Base-by-base conservation (phyloP, 1,140 invertebrate species). In the Calliphora vicina region DNA sequence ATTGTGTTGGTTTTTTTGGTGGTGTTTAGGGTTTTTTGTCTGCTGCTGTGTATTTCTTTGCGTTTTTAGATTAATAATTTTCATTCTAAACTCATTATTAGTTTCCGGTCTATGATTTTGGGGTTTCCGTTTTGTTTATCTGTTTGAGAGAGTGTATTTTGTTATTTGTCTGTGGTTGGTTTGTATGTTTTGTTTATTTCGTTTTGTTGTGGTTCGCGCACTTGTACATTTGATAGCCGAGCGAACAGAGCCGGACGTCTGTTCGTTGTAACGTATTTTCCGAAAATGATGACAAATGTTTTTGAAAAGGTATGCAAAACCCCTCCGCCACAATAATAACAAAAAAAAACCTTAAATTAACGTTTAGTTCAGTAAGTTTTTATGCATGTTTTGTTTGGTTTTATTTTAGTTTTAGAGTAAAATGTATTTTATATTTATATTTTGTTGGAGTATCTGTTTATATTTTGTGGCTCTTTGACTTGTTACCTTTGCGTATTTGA, bases 271-370 rank as follows among this genome's bases (percentile, higher is more conserved):
- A 87, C 87, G 85, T 83, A 84, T 83, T 86, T 85, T 84, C 83
- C 84, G 85, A 87, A 88, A 88, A 88, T 88, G 87, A 84, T 88
- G 84, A 86, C 87, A 88, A 87, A 87, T 84, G 50, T 20, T 73
- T 50, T 25, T 15, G 45, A 43, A 82, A 42, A 80, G 42, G 73
- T 67, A 81, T 81, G 67, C 84, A 84, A 85, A 87, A 84, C 45
- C 82, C 43, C 35, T 20, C 25, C n/a, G 8, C 15, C 27, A 43
- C n/a, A 25, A 71, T 25, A 26, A 0, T 6, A 5, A 42, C 12
- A 35, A 35, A n/a, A 8, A 74, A 42, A 74, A 74, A 74, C 35
- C 26, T 35, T 74, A 35, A 35, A 35, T 74, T 74, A n/a, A n/a
- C 35, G 26, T 74, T 74, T 74, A 35, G 72, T 27, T 74, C 13